Evolutionary conservation across 2,888 invertebrate genomes (phyloP).

Genomic region (Frankliniella fusca): DNA sequence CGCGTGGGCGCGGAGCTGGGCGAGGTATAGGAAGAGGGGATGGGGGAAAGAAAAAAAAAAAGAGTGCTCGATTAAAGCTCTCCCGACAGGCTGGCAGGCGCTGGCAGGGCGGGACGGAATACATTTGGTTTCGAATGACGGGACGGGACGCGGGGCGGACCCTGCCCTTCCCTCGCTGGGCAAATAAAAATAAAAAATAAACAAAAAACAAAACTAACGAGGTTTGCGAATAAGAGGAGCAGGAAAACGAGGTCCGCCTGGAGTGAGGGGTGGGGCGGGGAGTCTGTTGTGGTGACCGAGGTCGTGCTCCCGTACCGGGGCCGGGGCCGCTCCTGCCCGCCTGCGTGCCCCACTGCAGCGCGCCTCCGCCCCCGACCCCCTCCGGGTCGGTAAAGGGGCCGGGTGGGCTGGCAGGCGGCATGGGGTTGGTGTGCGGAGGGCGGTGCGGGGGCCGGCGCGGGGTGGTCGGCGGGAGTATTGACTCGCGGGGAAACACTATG

Average conservation of each 20-base stretch:
- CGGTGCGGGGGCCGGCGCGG: background rate
- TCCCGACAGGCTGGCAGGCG: too few species aligned
- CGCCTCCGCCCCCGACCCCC: background rate
- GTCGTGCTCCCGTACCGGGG: background rate
- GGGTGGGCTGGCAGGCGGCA: background rate
- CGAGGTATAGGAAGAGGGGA: too few species aligned
- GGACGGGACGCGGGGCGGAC: background rate
- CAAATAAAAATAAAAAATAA: background rate
- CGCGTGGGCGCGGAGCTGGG: too few species aligned
- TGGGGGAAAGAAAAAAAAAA: too few species aligned
- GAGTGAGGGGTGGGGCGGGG: background rate
- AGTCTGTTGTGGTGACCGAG: background rate
- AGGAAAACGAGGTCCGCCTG: background rate
- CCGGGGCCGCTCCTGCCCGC: background rate
- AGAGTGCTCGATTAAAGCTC: too few species aligned
- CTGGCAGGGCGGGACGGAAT: too few species aligned
- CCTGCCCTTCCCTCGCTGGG: constrained; percentile 16
- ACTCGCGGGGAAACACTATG: background rate
- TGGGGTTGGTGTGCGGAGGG: too few species aligned
- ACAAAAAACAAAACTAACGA: too few species aligned
- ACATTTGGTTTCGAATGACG: too few species aligned
- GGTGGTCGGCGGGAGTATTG: background rate
- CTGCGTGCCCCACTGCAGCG: background rate
- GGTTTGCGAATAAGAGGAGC: background rate
- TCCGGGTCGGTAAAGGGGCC: background rate